Percentiles rank a stretch among this genome's conserved stretches.
phyloP scores from a whole-genome alignment of 2,113 vertebrate species.

The Columbina picui region DNA sequence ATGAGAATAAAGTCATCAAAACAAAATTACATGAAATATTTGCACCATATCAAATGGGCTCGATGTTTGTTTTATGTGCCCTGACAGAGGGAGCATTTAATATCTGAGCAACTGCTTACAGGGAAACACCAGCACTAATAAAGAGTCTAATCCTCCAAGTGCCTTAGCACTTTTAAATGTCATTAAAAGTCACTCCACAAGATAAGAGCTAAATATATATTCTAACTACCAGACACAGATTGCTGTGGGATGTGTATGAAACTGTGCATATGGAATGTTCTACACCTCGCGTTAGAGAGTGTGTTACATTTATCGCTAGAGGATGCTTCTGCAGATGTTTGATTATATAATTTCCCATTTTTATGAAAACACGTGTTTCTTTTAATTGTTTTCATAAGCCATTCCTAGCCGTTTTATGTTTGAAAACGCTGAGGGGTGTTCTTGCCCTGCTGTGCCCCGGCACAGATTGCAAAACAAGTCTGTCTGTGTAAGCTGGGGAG shows the following conservation, averaged over 20 bases:
- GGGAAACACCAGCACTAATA: conserved; percentile 5
- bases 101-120: background rate
- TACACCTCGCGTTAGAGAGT: background rate
- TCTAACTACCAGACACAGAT: background rate
- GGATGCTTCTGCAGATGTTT: background rate
- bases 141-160: background rate
- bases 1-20: background rate
- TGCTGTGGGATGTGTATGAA: background rate
- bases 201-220: background rate
- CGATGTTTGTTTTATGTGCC: background rate
- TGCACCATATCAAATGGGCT: background rate
- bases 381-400: background rate
- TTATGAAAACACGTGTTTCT: background rate
- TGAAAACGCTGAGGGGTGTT: background rate
- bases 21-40: background rate
- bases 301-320: background rate
- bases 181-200: conserved; percentile 48
- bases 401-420: background rate
- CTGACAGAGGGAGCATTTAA: background rate
- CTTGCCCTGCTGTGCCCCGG: background rate
- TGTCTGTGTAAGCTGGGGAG: background rate
- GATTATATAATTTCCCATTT: background rate
- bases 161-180: conserved; percentile 16
- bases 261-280: background rate
- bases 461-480: fast-evolving